These are phyloP conservation scores for Venusia cambrica DNA, from an alignment of 2,888 invertebrate genomes.

Conservation along the genomic window DNA sequence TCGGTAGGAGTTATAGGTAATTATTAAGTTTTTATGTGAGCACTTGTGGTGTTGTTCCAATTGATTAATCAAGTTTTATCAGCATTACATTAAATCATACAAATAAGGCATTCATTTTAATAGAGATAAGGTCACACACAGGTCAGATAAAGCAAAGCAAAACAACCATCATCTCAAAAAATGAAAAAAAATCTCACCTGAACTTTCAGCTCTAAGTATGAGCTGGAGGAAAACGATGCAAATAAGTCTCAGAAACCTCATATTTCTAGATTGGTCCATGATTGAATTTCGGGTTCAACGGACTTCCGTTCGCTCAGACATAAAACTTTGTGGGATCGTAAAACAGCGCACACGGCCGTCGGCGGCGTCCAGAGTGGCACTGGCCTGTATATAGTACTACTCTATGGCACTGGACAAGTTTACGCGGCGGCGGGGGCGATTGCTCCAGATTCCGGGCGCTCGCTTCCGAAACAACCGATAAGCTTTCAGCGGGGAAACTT, in stretches of 20 bases:
- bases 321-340: constrained; percentile 43
- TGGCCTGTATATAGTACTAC: constrained; percentile 3
- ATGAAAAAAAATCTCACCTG: constrained; percentile 36
- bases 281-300: constrained; percentile 42
- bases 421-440: constrained; percentile 28
- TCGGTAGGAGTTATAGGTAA: too few relatives aligned
- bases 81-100: constrained; percentile 9
- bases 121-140: constrained; percentile 5
- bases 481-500: constrained; percentile 34
- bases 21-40: too few relatives aligned
- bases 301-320: constrained; percentile 40
- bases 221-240: constrained; percentile 35
- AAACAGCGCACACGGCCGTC: constrained; percentile 41
- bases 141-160: not conserved
- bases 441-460: constrained; percentile 52
- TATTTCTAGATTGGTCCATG: constrained; percentile 44
- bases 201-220: constrained; percentile 31
- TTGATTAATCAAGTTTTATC: constrained; percentile 1
- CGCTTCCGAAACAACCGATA: constrained; percentile 60
- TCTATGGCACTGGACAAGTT: too few relatives aligned
- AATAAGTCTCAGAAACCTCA: constrained; percentile 36
- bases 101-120: constrained; percentile 1
- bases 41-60: too few relatives aligned
- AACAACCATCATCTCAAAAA: constrained; percentile 1
- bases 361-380: constrained; percentile 24